Percentiles rank a stretch among this genome's conserved stretches.
Conservation (phyloP, 1,140 invertebrate species). For the Carcinoscorpius rotundicauda region DNA sequence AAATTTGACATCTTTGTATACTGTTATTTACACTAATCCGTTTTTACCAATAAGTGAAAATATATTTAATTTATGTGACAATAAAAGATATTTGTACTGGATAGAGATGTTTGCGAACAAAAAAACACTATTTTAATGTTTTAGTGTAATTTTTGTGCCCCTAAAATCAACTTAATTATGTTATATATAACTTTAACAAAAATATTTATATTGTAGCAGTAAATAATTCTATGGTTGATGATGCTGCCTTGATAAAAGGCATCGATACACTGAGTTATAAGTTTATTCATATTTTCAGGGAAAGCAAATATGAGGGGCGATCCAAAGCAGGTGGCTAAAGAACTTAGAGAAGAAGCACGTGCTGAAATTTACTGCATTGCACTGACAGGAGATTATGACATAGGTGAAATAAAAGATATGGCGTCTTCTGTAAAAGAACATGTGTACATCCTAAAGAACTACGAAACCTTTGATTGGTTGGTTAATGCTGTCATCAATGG, state of each 20-base stretch:
- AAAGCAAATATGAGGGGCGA: constrained; percentile 16
- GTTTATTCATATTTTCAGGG: constrained; percentile 6
- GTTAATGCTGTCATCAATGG: constrained; percentile 14
- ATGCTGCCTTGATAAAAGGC: not conserved
- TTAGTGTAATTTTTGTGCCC: too few relatives aligned
- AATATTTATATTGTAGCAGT: too few relatives aligned
- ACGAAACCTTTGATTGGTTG: constrained; percentile 4
- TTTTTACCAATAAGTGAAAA: too few relatives aligned
- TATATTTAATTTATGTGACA: too few relatives aligned
- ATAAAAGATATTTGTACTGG: too few relatives aligned
- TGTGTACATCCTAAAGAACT: constrained; percentile 14
- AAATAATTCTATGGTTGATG: too few relatives aligned
- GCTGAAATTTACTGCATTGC: constrained; percentile 17
- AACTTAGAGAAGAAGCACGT: constrained; percentile 7
- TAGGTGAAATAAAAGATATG: constrained; percentile 7
- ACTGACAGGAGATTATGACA: constrained; percentile 1
- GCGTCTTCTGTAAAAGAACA: constrained; percentile 11
- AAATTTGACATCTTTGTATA: too few relatives aligned
- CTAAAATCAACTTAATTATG: too few relatives aligned
- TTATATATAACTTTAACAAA: too few relatives aligned
- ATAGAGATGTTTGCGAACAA: too few relatives aligned
- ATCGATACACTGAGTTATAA: not conserved
- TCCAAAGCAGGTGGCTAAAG: constrained; percentile 7
- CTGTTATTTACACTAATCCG: too few relatives aligned
- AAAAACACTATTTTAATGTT: too few relatives aligned